Base-by-base conservation (phyloP, 2,113 vertebrate genomes). In the Noturus placidus region DNA sequence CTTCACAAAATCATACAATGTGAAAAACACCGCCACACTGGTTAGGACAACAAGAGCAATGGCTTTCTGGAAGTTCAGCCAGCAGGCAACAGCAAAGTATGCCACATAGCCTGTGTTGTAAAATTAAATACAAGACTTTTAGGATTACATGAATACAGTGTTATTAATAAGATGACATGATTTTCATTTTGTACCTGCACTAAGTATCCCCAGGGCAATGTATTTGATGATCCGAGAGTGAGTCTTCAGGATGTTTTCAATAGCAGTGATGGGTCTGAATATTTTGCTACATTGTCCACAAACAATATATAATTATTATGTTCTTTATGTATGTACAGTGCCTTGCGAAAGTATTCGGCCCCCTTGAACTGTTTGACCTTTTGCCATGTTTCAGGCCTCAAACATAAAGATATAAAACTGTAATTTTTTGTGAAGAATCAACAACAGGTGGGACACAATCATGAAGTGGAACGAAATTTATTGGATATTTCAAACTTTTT, bases 71-170 rank as follows among this genome's bases (percentile, higher is more conserved):
- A 99, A 96, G 90, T 97, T 86, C 92, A 98, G 90, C 57, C 96
- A 94, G 89, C 98, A 98, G 74, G 98, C 98, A 0, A 89, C 90
- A 76, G 97, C 94, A 87, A 99, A 95, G 91, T 96, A 99, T 25
- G 94, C 96, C 57, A 96, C 52, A 80, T 96, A 99, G 8, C 95
- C 98, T 99, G 89, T 38, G 86, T 85, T 91, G 90, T 15, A 83
- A 86, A 90, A 72, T 38, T 30, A 87, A 52, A 80, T 88, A 33
- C 54, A 25, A 13, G 14, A 25, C 50, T 27, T 27, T n/a, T 50
- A 33, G 54, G 0, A 87, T 76, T 57, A 56, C 5, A 89, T 10
- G 2, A 17, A 72, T n/a, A 3, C 10, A 83, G 13, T 56, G 27
- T 7, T 69, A 17, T 33, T 25, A 52, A 3, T 35, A 52, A 0